These are phyloP conservation scores for Alfaro cultratus DNA, from an alignment of 2,797 vertebrate species.

Conservation along the genomic window DNA sequence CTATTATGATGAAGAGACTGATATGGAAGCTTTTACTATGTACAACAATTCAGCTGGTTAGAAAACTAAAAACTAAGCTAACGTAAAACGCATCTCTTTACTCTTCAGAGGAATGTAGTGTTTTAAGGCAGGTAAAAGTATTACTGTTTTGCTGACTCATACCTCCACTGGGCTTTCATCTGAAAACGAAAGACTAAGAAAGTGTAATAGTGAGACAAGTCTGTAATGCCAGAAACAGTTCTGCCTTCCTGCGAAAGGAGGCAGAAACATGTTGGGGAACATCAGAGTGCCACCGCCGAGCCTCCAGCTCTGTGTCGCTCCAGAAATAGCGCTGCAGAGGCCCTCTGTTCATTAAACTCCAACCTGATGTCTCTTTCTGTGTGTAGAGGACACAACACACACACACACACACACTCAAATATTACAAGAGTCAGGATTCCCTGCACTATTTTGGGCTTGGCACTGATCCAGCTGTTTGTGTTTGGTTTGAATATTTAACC, in stretches of 20 bases:
- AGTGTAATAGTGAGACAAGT: neutral
- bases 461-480: conserved; percentile 3
- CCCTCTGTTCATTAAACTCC: conserved; percentile 74
- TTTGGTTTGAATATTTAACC: neutral
- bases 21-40: neutral
- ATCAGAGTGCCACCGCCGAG: conserved; percentile 66
- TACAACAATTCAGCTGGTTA: neutral
- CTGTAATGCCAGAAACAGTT: neutral
- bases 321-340: conserved; percentile 69
- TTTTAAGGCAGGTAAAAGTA: neutral
- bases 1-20: neutral
- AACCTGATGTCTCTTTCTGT: conserved; percentile 46
- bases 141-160: neutral
- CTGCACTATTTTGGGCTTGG: conserved; percentile 55
- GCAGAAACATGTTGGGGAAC: conserved; percentile 64
- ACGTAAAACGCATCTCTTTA: neutral
- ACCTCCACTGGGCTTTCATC: neutral
- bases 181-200: neutral
- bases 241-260: conserved; percentile 28
- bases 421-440: conserved; percentile 64
- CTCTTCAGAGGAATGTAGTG: neutral
- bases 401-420: neutral
- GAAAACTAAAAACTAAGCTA: neutral
- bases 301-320: conserved; percentile 67
- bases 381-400: conserved; percentile 2